Evolutionary conservation across 2,888 invertebrate genomes (phyloP).

Genomic region (Leuctra nigra): DNA sequence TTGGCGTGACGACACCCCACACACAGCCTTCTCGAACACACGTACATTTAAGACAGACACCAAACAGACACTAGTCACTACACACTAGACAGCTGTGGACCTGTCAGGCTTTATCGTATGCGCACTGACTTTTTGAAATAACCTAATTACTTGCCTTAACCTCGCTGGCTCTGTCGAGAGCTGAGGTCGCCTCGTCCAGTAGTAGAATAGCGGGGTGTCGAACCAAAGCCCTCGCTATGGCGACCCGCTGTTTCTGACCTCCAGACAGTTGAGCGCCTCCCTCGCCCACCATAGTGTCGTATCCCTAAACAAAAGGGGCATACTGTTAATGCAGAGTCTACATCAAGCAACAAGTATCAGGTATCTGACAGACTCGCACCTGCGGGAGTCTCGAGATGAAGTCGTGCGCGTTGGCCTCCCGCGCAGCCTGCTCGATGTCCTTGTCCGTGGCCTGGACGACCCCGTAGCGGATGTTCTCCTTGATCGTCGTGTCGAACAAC

Average conservation of each 20-base stretch:
- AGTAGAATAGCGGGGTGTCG: slow-evolving; percentile 65
- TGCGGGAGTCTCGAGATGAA: slow-evolving; percentile 68
- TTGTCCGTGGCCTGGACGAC: slow-evolving; percentile 55
- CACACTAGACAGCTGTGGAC: too few species aligned
- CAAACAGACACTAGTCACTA: too few species aligned
- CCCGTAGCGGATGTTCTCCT: slow-evolving; percentile 83
- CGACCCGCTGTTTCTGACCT: slow-evolving; percentile 78
- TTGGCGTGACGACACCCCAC: too few species aligned
- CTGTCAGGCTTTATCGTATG: too few species aligned
- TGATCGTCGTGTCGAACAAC: slow-evolving; percentile 73
- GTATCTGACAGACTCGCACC: too few species aligned
- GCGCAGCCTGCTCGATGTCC: slow-evolving; percentile 63
- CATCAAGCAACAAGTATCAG: neutral
- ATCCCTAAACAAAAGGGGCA: slow-evolving; percentile 45
- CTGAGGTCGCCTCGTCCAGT: slow-evolving; percentile 79
- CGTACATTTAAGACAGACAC: too few species aligned
- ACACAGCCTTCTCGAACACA: too few species aligned
- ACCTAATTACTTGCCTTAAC: too few species aligned
- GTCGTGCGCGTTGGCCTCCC: slow-evolving; percentile 67
- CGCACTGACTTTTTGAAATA: too few species aligned
- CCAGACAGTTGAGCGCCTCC: slow-evolving; percentile 74
- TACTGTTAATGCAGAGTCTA: neutral
- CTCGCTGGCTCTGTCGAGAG: slow-evolving; percentile 74
- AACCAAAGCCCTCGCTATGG: slow-evolving; percentile 75
- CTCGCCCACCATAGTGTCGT: slow-evolving; percentile 72